Conservation (phyloP, 2,797 vertebrate species). For the Pseudochirops cupreus region DNA sequence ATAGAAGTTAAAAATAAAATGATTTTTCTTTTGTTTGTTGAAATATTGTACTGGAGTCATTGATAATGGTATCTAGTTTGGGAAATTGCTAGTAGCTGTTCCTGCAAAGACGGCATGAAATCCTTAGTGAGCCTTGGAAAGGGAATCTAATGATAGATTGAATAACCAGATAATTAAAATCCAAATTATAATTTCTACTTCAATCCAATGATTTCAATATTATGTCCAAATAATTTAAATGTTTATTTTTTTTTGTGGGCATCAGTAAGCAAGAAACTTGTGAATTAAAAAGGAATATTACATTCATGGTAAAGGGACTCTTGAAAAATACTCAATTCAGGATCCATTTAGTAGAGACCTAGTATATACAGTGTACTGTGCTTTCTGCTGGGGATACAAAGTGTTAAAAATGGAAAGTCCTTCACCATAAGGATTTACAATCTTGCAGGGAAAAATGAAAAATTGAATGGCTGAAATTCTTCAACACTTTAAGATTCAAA, state of each 20-base stretch:
- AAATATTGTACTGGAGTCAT: conserved; percentile 19
- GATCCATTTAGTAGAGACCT: neutral
- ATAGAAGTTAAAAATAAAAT: neutral
- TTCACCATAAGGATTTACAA: neutral
- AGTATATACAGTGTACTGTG: neutral
- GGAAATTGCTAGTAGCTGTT: conserved; percentile 61
- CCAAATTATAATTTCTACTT: neutral
- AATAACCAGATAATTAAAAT: conserved; percentile 55
- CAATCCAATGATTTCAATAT: neutral
- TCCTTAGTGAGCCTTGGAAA: neutral
- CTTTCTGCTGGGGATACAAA: neutral
- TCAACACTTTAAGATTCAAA: neutral
- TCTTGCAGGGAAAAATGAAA: neutral
- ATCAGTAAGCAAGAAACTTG: neutral
- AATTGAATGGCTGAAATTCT: neutral
- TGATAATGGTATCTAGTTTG: conserved; percentile 55
- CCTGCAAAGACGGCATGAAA: conserved; percentile 42
- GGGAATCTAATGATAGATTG: conserved; percentile 50
- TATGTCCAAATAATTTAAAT: conserved; percentile 13
- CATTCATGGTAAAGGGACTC: neutral
- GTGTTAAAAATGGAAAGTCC: neutral
- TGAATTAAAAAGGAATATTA: conserved; percentile 1
- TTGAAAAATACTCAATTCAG: neutral
- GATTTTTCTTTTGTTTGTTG: conserved; percentile 66
- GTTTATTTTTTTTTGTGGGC: neutral